phyloP scores from a whole-genome alignment of 2,888 invertebrate species.

The Agrilus biguttatus region DNA sequence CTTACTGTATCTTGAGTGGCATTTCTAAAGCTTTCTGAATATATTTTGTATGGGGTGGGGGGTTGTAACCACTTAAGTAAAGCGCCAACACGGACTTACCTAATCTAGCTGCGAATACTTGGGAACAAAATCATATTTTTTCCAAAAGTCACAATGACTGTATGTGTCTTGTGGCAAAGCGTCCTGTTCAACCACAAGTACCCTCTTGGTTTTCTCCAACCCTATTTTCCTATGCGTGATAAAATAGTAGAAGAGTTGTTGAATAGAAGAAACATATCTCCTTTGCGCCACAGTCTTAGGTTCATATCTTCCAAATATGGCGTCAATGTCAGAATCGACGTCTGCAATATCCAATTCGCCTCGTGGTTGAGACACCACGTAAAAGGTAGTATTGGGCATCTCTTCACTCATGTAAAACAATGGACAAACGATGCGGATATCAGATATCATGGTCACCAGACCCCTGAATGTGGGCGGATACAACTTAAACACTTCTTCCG shows the following conservation, averaged over 20 bases:
- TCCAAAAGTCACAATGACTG: conserved; percentile 66
- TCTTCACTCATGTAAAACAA: conserved; percentile 50
- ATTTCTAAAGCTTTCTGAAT: too few species aligned
- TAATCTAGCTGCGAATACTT: conserved; percentile 63
- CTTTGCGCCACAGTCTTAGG: conserved; percentile 59
- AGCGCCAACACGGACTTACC: conserved; percentile 23
- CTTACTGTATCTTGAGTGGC: too few species aligned
- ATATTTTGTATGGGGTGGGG: too few species aligned
- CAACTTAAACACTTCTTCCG: conserved; percentile 44
- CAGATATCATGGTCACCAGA: conserved; percentile 58
- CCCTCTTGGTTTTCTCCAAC: conserved; percentile 32
- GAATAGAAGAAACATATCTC: conserved; percentile 63
- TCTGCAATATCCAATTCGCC: conserved; percentile 29
- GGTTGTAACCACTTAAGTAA: too few species aligned
- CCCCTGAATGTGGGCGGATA: conserved; percentile 55
- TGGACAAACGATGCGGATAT: conserved; percentile 68
- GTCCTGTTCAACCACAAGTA: conserved; percentile 60
- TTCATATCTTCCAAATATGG: conserved; percentile 64
- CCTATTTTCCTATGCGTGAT: conserved; percentile 62
- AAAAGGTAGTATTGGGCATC: conserved; percentile 52
- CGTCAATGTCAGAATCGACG: conserved; percentile 54
- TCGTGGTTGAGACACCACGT: conserved; percentile 55
- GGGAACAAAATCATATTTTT: conserved; percentile 57
- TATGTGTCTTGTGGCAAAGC: conserved; percentile 46
- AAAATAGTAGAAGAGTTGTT: conserved; percentile 68